Base-by-base conservation (phyloP, 2,797 vertebrate genomes). In the Anableps anableps region DNA sequence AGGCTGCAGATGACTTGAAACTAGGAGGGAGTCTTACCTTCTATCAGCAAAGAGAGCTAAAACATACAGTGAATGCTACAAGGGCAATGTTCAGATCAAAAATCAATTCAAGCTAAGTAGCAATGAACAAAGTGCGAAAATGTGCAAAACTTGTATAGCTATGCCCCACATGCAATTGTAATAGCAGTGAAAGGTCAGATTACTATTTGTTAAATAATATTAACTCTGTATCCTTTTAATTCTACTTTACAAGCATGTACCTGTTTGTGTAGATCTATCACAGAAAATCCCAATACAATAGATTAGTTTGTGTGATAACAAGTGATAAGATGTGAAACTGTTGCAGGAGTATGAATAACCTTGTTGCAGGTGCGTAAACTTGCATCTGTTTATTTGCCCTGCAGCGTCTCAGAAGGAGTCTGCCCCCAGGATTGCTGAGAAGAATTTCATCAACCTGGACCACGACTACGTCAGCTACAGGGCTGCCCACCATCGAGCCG, bases 371-470 rank as follows among this genome's bases (percentile, higher is more conserved):
- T 47, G 41, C 17, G 6, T 71, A 16, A 47, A 1, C 68, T 29
- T 29, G 43, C 7, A 29, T 76, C 29, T 77, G 1, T 82, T 74
- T 74, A 10, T 80, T 41, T 80, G 5, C 29, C 17, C 81, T 51
- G 2, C 88, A 99, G 98, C 97, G 98, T 86, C 95, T 98, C 43
- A 95, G 98, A 83, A 96, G 95, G 50, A 99, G 97, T 93, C 93
- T 99, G 79, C 98, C 97, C 13, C 97, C 98, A 0, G 98, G 97
- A 68, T 93, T 99, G 84, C 89, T 99, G 79, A 95, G 98, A 82
- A 93, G 98, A 78, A 97, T 99, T 80, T 99, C 98, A 0, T 99
- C 98, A 1, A 97, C 98, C 1, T 99, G 98, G 98, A 99, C 98
- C 71, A 99, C 98, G 0, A 99, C 98, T 88, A 99, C 98, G 17